Evolutionary conservation across 2,113 vertebrate genomes (phyloP).

Genomic region (Psophia crepitans): DNA sequence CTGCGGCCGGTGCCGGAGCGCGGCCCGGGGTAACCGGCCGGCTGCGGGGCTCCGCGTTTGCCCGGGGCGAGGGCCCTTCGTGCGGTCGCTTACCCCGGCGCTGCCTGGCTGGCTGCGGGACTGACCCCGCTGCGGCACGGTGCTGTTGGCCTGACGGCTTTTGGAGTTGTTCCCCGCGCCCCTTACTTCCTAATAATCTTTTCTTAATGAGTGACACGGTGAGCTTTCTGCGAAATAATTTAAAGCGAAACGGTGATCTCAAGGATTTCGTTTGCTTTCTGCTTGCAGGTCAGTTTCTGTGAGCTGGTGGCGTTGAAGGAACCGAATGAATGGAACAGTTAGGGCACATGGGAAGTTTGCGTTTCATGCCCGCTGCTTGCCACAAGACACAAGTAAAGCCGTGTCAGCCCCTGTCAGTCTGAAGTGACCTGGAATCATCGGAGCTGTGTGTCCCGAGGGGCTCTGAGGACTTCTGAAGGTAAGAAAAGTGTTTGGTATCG

Average conservation of each 20-base stretch:
- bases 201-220: neutral
- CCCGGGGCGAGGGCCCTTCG: neutral
- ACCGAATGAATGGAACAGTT: slow-evolving; percentile 13
- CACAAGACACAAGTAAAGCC: neutral
- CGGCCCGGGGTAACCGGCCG: neutral
- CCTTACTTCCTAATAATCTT: fast-evolving
- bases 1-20: neutral
- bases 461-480: neutral
- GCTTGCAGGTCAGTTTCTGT: neutral
- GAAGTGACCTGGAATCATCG: neutral
- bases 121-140: neutral
- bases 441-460: neutral
- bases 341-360: neutral
- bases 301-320: neutral
- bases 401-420: no score
- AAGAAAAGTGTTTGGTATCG: neutral
- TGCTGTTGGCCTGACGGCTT: neutral
- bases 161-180: fast-evolving
- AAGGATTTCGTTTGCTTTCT: neutral
- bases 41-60: neutral
- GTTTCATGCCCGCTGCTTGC: neutral
- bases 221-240: neutral
- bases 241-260: fast-evolving
- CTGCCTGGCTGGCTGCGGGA: neutral
- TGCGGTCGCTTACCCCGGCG: neutral